These are phyloP conservation scores for Crypturellus undulatus DNA, from an alignment of 2,113 vertebrate genomes.

Conservation along the genomic window DNA sequence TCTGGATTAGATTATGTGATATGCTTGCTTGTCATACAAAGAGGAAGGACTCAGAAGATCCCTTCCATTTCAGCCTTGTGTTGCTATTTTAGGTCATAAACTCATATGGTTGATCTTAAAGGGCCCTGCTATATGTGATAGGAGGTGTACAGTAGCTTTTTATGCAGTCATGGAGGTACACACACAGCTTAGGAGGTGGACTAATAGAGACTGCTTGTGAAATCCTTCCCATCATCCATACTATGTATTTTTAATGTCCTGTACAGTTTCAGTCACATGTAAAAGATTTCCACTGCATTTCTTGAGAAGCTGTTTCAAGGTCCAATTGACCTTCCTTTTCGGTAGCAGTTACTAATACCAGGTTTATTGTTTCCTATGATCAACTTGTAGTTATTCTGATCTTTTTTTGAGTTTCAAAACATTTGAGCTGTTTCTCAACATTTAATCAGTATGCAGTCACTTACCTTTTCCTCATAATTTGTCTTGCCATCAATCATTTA, in stretches of 20 bases:
- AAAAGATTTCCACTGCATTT: not conserved
- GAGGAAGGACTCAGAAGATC: not conserved
- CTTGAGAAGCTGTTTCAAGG: not conserved
- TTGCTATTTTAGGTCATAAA: constrained; percentile 11
- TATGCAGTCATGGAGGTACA: not conserved
- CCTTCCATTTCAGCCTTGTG: not conserved
- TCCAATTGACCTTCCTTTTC: not conserved
- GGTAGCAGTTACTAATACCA: not conserved
- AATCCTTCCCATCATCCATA: not conserved
- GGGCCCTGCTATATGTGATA: not conserved
- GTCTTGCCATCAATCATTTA: not conserved
- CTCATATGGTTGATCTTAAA: not conserved
- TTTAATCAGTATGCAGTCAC: not conserved
- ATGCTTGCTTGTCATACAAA: constrained; percentile 5
- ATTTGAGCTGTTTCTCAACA: not conserved
- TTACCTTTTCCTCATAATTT: not conserved
- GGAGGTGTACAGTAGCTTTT: not conserved
- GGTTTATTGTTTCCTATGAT: not conserved
- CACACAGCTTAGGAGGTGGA: not conserved
- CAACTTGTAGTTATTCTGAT: not conserved
- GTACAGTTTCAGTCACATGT: rapidly evolving
- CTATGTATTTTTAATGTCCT: not conserved
- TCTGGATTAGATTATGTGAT: constrained; percentile 15
- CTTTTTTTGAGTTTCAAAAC: not conserved
- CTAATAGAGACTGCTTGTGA: not conserved